These are phyloP conservation scores for Maconellicoccus hirsutus DNA, from an alignment of 1,140 invertebrate genomes.

Conservation along the genomic window DNA sequence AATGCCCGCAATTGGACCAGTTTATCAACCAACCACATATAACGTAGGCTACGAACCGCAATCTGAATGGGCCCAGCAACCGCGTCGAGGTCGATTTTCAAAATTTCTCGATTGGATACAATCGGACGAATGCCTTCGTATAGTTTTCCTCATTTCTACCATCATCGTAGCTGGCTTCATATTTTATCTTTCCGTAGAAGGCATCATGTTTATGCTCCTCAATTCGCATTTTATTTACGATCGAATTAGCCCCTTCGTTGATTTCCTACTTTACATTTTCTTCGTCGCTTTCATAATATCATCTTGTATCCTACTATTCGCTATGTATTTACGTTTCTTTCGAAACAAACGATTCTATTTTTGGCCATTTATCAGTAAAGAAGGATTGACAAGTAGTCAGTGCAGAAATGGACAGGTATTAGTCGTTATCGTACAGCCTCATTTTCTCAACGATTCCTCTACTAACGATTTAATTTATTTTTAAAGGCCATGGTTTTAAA, in stretches of 20 bases:
- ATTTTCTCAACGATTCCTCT: not conserved
- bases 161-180: slow-evolving; percentile 12
- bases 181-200: slow-evolving; percentile 17
- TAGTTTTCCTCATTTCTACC: slow-evolving; percentile 20
- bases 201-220: not conserved
- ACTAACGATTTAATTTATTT: slow-evolving; percentile 11
- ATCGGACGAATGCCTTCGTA: slow-evolving; percentile 12
- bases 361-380: slow-evolving; percentile 24
- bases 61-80: slow-evolving; percentile 24
- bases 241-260: slow-evolving; percentile 10
- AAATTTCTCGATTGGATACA: not conserved
- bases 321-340: not conserved
- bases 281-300: not conserved
- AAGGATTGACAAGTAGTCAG: slow-evolving; percentile 31
- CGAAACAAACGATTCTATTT: not conserved
- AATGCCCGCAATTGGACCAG: slow-evolving; percentile 25
- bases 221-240: slow-evolving; percentile 14
- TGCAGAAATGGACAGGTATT: slow-evolving; percentile 34
- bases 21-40: slow-evolving; percentile 25
- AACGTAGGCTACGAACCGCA: slow-evolving; percentile 26
- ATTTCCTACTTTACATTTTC: not conserved
- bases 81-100: slow-evolving; percentile 3
- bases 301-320: not conserved
- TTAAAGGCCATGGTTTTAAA: slow-evolving; percentile 38
- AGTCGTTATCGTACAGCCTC: not conserved